These are phyloP conservation scores for Tragelaphus buxtoni DNA, from an alignment of 2,113 vertebrate genomes.

Conservation along the genomic window DNA sequence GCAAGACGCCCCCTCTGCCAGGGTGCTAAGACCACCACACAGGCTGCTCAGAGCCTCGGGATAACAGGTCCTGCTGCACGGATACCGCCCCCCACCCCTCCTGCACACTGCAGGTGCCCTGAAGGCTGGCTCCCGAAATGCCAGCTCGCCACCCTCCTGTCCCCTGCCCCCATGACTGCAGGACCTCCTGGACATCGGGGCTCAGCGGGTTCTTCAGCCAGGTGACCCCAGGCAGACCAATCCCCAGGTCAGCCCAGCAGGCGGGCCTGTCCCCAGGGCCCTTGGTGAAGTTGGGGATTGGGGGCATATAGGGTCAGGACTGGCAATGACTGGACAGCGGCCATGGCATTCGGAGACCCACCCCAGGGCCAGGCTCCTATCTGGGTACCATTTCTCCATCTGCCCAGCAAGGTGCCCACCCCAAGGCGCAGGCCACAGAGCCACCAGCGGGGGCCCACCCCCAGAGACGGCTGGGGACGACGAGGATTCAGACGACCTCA, in stretches of 20 bases:
- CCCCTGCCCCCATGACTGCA: background rate
- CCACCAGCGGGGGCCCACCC: background rate
- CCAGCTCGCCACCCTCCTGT: too few species aligned
- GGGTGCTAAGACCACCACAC: accelerated
- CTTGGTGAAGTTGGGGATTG: too few species aligned
- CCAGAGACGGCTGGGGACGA: background rate
- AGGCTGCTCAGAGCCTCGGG: background rate
- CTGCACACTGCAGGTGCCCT: background rate
- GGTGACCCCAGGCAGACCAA: background rate
- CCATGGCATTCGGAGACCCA: background rate
- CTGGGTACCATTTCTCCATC: accelerated
- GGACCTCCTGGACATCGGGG: background rate
- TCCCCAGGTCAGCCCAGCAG: background rate
- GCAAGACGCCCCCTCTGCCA: accelerated
- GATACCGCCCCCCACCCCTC: background rate
- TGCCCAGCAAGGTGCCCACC: accelerated
- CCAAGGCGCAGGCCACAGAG: background rate
- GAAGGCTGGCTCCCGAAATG: accelerated
- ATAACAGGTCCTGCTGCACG: accelerated
- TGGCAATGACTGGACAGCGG: accelerated
- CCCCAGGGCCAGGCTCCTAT: background rate
- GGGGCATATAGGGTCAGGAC: background rate
- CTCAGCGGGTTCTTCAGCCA: too few species aligned
- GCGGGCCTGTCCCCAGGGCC: background rate
- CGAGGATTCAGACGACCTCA: background rate